Conservation (phyloP, 2,113 vertebrate genomes). For the Mugil cephalus region DNA sequence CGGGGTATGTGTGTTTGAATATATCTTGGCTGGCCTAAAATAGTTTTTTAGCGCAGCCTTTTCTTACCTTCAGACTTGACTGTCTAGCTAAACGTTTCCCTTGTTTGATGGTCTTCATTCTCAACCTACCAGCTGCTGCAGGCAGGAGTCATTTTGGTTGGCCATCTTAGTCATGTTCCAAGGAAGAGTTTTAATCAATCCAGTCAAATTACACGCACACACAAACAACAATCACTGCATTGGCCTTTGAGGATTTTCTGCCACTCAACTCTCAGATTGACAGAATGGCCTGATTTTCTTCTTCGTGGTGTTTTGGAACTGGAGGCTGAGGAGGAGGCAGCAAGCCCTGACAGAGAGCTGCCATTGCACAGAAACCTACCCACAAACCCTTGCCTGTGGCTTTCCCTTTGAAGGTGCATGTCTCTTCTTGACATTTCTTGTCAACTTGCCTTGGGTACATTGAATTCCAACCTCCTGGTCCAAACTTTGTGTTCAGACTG, state of each 20-base stretch:
- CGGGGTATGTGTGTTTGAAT: no score
- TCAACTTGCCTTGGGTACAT: slow-evolving; percentile 77
- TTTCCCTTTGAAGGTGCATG: slow-evolving; percentile 81
- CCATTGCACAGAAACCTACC: slow-evolving; percentile 77
- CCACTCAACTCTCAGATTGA: slow-evolving; percentile 35
- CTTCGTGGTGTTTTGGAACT: slow-evolving; percentile 57
- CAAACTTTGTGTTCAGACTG: slow-evolving; percentile 68
- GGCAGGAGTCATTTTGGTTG: no score
- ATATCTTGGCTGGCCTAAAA: no score
- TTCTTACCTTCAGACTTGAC: no score
- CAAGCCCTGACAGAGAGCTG: slow-evolving; percentile 86
- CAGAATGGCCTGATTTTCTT: slow-evolving; percentile 52
- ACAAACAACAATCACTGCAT: no score
- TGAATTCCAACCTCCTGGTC: slow-evolving; percentile 69
- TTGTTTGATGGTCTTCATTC: no score
- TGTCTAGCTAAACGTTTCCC: no score
- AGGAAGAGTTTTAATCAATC: no score
- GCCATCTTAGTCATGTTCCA: no score
- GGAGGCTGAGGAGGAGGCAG: slow-evolving; percentile 61
- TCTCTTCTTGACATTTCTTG: slow-evolving; percentile 84
- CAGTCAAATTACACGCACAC: no score
- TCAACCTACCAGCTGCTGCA: no score
- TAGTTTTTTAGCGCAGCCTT: no score
- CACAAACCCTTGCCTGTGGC: slow-evolving; percentile 81
- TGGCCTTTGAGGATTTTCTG: slow-evolving; percentile 1